Percentiles rank a stretch among this genome's conserved stretches.
Conservation (phyloP, 2,888 invertebrate genomes). For the Azorinus chamasolen region DNA sequence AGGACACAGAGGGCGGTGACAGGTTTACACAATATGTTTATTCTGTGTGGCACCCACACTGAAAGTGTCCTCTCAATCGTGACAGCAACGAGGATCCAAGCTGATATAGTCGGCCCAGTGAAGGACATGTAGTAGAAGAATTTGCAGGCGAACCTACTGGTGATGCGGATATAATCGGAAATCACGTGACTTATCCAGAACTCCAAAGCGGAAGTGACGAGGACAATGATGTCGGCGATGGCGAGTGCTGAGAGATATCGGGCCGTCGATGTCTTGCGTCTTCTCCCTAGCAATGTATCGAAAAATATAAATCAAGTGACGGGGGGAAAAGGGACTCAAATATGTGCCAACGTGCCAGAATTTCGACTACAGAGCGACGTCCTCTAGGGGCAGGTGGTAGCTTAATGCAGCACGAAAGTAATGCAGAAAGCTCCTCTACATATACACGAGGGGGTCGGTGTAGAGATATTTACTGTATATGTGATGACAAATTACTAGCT, state of each 20-base stretch:
- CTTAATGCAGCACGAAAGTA: no score
- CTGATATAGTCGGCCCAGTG: constrained; percentile 49
- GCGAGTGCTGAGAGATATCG: constrained; percentile 56
- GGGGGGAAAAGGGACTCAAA: no score
- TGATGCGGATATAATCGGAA: constrained; percentile 36
- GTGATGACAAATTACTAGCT: no score
- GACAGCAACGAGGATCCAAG: constrained; percentile 64
- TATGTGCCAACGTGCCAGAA: no score
- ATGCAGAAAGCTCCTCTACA: no score
- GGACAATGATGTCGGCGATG: constrained; percentile 56
- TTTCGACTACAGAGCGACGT: no score
- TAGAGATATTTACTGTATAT: no score
- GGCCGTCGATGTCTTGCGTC: constrained; percentile 59
- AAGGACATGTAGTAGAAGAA: constrained; percentile 48
- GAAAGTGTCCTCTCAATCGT: constrained; percentile 59
- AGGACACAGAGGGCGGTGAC: constrained; percentile 37
- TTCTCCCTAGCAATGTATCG: constrained; percentile 40
- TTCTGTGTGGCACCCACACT: constrained; percentile 63
- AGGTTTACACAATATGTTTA: constrained; percentile 51
- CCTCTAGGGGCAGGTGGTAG: no score
- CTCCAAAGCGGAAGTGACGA: constrained; percentile 50
- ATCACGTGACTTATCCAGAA: constrained; percentile 57
- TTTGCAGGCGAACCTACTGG: constrained; percentile 38
- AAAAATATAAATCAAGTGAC: no score
- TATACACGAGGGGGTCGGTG: no score